A percentile compares a stretch with the other conserved stretches of the same genome.
Conservation (phyloP, 2,888 invertebrate species). For the Pyrrhosoma nymphula region DNA sequence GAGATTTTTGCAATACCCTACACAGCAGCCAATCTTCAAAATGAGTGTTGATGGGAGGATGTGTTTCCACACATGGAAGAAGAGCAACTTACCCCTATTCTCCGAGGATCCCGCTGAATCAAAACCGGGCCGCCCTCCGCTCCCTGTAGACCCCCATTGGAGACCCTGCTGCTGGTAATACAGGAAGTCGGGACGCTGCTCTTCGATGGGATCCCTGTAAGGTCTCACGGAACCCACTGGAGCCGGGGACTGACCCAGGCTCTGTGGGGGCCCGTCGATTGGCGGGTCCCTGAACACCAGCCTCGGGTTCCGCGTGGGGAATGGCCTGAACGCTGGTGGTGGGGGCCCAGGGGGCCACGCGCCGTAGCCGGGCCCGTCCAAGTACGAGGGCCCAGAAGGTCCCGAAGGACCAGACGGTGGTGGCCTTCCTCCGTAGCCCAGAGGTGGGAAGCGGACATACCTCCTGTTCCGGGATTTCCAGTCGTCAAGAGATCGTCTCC, state of each 20-base stretch:
- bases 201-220: constrained; percentile 53
- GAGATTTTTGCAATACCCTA: too few species aligned
- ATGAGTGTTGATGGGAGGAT: too few species aligned
- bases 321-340: constrained; percentile 46
- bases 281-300: constrained; percentile 72
- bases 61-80: too few species aligned
- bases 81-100: constrained; percentile 50
- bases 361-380: constrained; percentile 25
- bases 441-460: constrained; percentile 67
- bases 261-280: constrained; percentile 68
- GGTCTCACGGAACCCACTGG: constrained; percentile 68
- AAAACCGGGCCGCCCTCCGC: constrained; percentile 13
- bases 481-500: constrained; percentile 34
- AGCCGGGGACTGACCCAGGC: constrained; percentile 69
- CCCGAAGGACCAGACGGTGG: not conserved
- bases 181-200: constrained; percentile 31
- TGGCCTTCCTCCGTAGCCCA: constrained; percentile 39
- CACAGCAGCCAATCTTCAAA: too few species aligned
- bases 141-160: constrained; percentile 25
- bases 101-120: constrained; percentile 19
- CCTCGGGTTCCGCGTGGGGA: constrained; percentile 71
- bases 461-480: constrained; percentile 53
- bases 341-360: constrained; percentile 3
- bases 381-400: constrained; percentile 52
- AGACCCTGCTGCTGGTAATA: constrained; percentile 50